These are phyloP conservation scores for Tetranychus piercei DNA, from an alignment of 2,888 invertebrate species.

Conservation along the genomic window DNA sequence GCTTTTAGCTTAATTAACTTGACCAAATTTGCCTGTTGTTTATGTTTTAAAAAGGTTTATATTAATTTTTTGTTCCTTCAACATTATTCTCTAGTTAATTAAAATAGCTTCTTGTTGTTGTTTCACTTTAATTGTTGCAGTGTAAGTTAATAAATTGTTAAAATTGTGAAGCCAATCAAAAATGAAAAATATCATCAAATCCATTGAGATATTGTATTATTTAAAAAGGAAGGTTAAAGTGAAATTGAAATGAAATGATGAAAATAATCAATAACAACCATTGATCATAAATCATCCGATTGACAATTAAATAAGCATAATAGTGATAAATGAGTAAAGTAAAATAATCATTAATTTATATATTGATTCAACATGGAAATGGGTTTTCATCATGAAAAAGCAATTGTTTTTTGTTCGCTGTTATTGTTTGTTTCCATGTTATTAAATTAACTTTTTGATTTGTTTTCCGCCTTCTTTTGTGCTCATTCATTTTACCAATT, in stretches of 20 bases:
- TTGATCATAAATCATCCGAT: neutral
- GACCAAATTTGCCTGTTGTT: no score
- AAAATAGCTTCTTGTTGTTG: no score
- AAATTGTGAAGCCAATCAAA: no score
- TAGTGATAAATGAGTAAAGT: neutral
- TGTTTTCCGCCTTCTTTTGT: neutral
- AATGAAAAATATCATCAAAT: neutral
- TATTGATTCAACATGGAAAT: no score
- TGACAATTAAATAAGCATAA: neutral
- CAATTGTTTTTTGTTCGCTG: neutral
- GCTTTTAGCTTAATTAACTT: no score
- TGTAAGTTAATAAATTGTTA: no score
- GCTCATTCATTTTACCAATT: neutral
- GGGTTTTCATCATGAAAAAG: slow-evolving; percentile 59
- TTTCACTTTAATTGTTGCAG: no score
- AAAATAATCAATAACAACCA: neutral
- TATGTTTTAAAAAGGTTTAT: no score
- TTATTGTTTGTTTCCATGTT: slow-evolving; percentile 3
- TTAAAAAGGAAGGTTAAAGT: neutral
- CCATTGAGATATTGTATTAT: neutral
- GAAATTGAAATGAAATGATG: neutral
- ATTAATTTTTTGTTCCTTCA: no score
- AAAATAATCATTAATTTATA: neutral
- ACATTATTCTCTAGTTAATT: no score
- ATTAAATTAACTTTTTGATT: slow-evolving; percentile 1